Evolutionary conservation across 2,113 vertebrate species (phyloP).

Genomic region (Paralichthys olivaceus): DNA sequence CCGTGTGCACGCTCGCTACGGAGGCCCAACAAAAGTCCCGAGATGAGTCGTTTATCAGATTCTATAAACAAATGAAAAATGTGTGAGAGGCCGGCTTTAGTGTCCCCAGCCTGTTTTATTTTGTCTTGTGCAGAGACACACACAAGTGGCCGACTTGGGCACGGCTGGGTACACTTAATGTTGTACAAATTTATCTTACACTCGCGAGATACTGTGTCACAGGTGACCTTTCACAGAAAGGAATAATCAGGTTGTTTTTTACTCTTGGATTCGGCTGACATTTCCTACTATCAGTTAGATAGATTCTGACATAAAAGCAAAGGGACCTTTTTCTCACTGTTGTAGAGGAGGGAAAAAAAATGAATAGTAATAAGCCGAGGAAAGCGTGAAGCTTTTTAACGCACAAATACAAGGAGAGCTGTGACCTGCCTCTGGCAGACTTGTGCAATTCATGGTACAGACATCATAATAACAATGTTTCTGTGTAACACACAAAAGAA

Average conservation of each 20-base stretch:
- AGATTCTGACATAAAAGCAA: slow-evolving; percentile 65
- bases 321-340: slow-evolving; percentile 41
- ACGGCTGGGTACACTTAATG: slow-evolving; percentile 26
- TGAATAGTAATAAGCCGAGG: slow-evolving; percentile 38
- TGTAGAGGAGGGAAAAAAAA: not conserved
- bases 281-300: slow-evolving; percentile 70
- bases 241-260: slow-evolving; percentile 67
- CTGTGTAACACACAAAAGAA: slow-evolving; percentile 45
- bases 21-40: not conserved
- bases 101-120: too few species aligned
- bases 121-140: too few species aligned
- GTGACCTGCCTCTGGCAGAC: slow-evolving; percentile 38
- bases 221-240: slow-evolving; percentile 68
- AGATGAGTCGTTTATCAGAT: slow-evolving; percentile 29
- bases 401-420: slow-evolving; percentile 47
- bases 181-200: slow-evolving; percentile 57
- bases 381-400: slow-evolving; percentile 37
- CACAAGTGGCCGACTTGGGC: not conserved
- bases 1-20: not conserved
- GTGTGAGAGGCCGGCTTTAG: not conserved
- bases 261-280: slow-evolving; percentile 67
- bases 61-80: slow-evolving; percentile 29
- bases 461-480: slow-evolving; percentile 38
- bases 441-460: slow-evolving; percentile 19
- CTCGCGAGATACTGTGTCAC: slow-evolving; percentile 50